These are phyloP conservation scores for Pimpla rufipes DNA, from an alignment of 2,888 invertebrate species.

Conservation along the genomic window DNA sequence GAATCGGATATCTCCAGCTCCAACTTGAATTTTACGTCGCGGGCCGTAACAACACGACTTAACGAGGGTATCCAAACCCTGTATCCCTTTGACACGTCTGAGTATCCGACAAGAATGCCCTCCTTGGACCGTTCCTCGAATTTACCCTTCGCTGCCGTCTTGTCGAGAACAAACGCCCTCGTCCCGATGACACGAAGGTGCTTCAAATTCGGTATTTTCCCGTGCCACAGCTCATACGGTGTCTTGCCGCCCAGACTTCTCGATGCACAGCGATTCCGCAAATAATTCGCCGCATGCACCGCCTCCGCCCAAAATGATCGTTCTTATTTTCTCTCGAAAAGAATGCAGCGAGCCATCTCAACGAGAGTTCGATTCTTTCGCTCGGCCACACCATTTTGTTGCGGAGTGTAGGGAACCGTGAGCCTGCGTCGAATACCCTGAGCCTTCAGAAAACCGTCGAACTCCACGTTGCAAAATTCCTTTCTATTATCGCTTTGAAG, in stretches of 20 bases:
- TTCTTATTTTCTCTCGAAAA: slow-evolving; percentile 47
- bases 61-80: slow-evolving; percentile 16
- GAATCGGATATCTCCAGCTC: background rate
- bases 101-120: no score
- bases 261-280: slow-evolving; percentile 64
- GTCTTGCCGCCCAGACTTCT: slow-evolving; percentile 49
- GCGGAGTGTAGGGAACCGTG: slow-evolving; percentile 63
- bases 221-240: slow-evolving; percentile 65
- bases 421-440: slow-evolving; percentile 37
- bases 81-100: no score
- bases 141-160: slow-evolving; percentile 57
- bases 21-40: slow-evolving; percentile 33
- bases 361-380: no score
- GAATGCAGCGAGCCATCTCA: slow-evolving; percentile 66
- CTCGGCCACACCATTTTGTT: no score
- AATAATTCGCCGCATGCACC: slow-evolving; percentile 57
- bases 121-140: slow-evolving; percentile 49
- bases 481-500: slow-evolving; percentile 48
- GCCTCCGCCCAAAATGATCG: slow-evolving; percentile 67
- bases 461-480: slow-evolving; percentile 29
- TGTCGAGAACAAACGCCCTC: slow-evolving; percentile 45
- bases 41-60: slow-evolving; percentile 1
- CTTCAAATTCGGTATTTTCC: slow-evolving; percentile 42
- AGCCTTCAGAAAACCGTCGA: slow-evolving; percentile 31
- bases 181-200: slow-evolving; percentile 63